Evolutionary conservation across 2,113 vertebrate genomes (phyloP).

Genomic region (Dasyornis broadbenti): DNA sequence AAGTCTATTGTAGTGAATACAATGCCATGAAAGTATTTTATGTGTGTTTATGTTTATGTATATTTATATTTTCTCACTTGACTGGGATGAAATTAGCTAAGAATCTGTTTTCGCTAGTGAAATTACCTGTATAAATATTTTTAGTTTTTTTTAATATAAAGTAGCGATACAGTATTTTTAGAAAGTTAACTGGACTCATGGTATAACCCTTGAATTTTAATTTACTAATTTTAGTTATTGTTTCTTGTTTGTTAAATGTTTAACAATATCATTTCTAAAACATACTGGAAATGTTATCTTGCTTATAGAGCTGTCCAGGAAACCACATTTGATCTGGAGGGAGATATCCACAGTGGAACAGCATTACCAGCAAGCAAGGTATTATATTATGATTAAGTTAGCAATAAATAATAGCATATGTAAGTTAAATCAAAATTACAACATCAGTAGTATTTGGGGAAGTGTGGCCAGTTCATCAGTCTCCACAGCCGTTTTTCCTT

Average conservation of each 20-base stretch:
- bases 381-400: background rate
- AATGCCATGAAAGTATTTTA: background rate
- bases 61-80: background rate
- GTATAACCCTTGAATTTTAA: background rate
- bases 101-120: background rate
- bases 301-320: constrained; percentile 83
- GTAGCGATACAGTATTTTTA: background rate
- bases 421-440: background rate
- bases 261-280: background rate
- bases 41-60: background rate
- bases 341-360: constrained; percentile 85
- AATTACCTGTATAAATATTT: background rate
- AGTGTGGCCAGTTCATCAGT: background rate
- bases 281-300: background rate
- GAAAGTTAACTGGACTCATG: background rate
- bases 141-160: background rate
- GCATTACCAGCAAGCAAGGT: constrained; percentile 91
- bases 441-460: background rate
- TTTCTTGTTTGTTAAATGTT: background rate
- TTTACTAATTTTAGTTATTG: background rate
- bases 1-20: background rate
- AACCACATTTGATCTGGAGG: constrained; percentile 92
- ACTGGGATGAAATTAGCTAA: background rate
- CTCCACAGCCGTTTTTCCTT: background rate
- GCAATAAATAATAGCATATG: background rate